Percentiles rank a stretch among this genome's conserved stretches.
Evolutionary conservation across 2,888 invertebrate genomes (phyloP).

Genomic region (Amorpha juglandis): DNA sequence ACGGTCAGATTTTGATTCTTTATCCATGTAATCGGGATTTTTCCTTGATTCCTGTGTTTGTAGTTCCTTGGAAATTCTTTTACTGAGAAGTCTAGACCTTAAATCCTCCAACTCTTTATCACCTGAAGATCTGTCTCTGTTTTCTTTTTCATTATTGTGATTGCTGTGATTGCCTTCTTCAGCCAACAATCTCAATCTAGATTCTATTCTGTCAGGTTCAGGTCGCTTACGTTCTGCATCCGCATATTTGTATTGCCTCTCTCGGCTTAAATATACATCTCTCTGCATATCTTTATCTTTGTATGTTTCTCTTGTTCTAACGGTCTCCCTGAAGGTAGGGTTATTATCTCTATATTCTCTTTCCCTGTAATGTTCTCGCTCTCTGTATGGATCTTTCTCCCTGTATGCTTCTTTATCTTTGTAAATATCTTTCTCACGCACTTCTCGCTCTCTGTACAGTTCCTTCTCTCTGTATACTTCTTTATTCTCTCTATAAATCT

Average conservation of each 20-base stretch:
- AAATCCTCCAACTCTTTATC: conserved; percentile 89
- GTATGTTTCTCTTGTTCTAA: conserved; percentile 61
- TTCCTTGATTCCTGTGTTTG: conserved; percentile 76
- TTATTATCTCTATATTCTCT: conserved; percentile 56
- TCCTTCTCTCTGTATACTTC: conserved; percentile 61
- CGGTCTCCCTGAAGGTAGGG: conserved; percentile 58
- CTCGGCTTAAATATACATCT: conserved; percentile 65
- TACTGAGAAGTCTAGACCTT: conserved; percentile 88
- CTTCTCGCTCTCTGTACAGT: conserved; percentile 62
- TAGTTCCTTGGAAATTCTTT: conserved; percentile 87
- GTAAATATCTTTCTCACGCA: conserved; percentile 56
- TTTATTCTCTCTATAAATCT: conserved; percentile 57
- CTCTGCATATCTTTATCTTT: conserved; percentile 67
- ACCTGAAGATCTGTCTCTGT: conserved; percentile 76
- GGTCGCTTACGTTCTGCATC: conserved; percentile 68
- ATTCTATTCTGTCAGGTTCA: conserved; percentile 72
- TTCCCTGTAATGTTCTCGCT: conserved; percentile 41
- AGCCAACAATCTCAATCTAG: conserved; percentile 66
- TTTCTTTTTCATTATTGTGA: conserved; percentile 78
- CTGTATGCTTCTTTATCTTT: conserved; percentile 58
- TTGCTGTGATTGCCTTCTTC: conserved; percentile 65
- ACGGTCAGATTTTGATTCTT: conserved; percentile 68
- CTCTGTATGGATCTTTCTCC: conserved; percentile 61
- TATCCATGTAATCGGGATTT: conserved; percentile 76
- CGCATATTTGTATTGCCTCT: conserved; percentile 69